Conservation (phyloP, 1,140 invertebrate genomes). For the Sminthurides bifidus region DNA sequence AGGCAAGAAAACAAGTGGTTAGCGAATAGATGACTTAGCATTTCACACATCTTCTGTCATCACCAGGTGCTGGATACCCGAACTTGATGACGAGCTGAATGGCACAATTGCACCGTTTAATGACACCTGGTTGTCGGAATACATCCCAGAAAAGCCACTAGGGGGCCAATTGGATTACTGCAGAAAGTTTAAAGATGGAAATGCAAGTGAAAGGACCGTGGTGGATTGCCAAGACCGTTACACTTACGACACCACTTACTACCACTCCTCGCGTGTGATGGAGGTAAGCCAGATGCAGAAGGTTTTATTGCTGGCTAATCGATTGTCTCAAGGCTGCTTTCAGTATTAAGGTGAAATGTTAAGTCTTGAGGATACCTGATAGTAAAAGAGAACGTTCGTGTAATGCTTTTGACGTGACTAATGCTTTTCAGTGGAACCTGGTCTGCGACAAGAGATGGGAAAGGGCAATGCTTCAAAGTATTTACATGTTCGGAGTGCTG, state of each 20-base stretch:
- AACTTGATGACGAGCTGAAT: conserved; percentile 9
- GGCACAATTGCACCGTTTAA: conserved; percentile 1
- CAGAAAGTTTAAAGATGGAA: conserved; percentile 8
- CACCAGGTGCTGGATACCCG: conserved; percentile 23
- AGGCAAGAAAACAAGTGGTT: neutral
- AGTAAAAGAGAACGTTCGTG: neutral
- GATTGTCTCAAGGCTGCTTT: neutral
- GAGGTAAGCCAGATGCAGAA: conserved; percentile 37
- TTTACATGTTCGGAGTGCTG: conserved; percentile 83
- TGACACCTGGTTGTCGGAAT: neutral
- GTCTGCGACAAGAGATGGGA: conserved; percentile 71
- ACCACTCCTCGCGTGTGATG: conserved; percentile 54
- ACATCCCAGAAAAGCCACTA: conserved; percentile 12
- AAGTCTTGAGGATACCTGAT: neutral
- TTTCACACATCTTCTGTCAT: neutral
- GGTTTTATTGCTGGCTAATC: neutral
- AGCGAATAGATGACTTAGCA: neutral
- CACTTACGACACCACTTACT: conserved; percentile 57
- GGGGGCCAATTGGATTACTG: conserved; percentile 15
- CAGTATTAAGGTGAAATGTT: neutral
- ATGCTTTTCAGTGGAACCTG: conserved; percentile 60
- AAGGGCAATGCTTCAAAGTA: conserved; percentile 60
- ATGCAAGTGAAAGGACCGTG: neutral
- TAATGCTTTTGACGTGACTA: neutral
- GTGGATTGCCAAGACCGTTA: conserved; percentile 46